A percentile compares a stretch with the other conserved stretches of the same genome.
These are phyloP conservation scores for Danionella dracula DNA, from an alignment of 2,797 vertebrate species.

Conservation along the genomic window DNA sequence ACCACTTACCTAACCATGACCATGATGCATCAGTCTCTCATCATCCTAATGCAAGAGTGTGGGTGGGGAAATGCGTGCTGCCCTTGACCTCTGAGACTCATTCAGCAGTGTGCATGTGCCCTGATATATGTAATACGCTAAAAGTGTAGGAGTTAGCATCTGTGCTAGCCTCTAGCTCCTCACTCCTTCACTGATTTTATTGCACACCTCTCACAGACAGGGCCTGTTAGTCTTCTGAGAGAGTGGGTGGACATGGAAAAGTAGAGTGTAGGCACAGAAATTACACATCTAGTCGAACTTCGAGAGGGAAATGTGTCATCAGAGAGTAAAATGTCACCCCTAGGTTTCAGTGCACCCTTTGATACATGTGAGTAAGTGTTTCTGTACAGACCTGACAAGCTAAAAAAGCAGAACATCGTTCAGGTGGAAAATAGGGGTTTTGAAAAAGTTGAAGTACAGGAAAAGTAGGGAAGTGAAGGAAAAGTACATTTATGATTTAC, in stretches of 20 bases:
- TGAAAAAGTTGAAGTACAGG: too few species aligned
- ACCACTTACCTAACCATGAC: not conserved
- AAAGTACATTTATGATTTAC: too few species aligned
- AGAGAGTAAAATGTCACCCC: constrained; percentile 17
- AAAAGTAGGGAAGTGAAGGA: too few species aligned
- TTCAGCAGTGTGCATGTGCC: constrained; percentile 24
- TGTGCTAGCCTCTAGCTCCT: constrained; percentile 17
- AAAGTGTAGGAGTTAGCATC: constrained; percentile 29
- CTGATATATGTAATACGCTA: constrained; percentile 19
- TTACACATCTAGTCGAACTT: constrained; percentile 16
- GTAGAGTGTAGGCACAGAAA: constrained; percentile 19
- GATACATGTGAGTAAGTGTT: not conserved
- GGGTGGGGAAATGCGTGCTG: constrained; percentile 34
- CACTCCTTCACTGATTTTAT: constrained; percentile 13
- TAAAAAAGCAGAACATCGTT: not conserved
- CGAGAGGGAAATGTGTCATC: constrained; percentile 34
- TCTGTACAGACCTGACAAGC: not conserved
- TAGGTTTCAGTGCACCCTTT: constrained; percentile 4
- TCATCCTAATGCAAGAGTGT: constrained; percentile 18
- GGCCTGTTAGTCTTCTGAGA: constrained; percentile 16
- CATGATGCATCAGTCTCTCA: not conserved
- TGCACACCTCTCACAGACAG: constrained; percentile 6
- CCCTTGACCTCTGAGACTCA: constrained; percentile 31
- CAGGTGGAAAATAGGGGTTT: too few species aligned
- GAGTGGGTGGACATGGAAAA: constrained; percentile 35